A percentile compares a stretch with the other conserved stretches of the same genome.
Evolutionary conservation across 2,888 invertebrate species (phyloP).

Genomic region (Dione vanillae): DNA sequence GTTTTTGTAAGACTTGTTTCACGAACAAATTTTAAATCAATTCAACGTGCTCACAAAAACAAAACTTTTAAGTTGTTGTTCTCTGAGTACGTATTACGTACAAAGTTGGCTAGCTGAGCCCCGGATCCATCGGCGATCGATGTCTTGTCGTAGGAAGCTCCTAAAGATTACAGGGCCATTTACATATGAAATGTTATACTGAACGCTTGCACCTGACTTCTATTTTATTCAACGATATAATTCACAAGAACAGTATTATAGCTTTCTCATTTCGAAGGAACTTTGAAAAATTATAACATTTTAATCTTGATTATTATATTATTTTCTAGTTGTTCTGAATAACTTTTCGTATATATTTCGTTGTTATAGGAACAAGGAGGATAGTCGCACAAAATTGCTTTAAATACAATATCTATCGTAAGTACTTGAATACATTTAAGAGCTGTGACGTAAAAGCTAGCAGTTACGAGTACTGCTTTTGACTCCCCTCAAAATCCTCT

Average conservation of each 20-base stretch:
- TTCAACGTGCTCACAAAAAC: constrained; percentile 41
- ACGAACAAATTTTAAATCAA: constrained; percentile 30
- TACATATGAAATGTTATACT: constrained; percentile 80
- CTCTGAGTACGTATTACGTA: constrained; percentile 58
- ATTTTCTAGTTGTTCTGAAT: too few relatives aligned
- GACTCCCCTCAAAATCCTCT: constrained; percentile 40
- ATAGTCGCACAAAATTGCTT: constrained; percentile 27
- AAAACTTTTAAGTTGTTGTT: constrained; percentile 56
- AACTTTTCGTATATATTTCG: too few relatives aligned
- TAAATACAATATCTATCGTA: constrained; percentile 30
- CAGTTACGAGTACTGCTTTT: constrained; percentile 38
- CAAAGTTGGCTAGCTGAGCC: constrained; percentile 66
- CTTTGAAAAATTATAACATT: too few relatives aligned
- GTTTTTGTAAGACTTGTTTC: constrained; percentile 1
- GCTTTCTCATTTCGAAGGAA: too few relatives aligned
- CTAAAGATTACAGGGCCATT: constrained; percentile 77
- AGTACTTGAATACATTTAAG: constrained; percentile 33
- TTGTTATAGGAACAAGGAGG: too few relatives aligned
- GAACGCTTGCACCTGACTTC: constrained; percentile 71
- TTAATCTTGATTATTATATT: too few relatives aligned
- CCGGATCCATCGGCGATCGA: constrained; percentile 71
- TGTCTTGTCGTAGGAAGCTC: constrained; percentile 65
- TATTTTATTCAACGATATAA: constrained; percentile 58
- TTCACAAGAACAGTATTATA: constrained; percentile 31
- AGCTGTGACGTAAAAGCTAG: constrained; percentile 39